These are phyloP conservation scores for Chelonus formosanus DNA, from an alignment of 2,888 invertebrate species.

Conservation along the genomic window DNA sequence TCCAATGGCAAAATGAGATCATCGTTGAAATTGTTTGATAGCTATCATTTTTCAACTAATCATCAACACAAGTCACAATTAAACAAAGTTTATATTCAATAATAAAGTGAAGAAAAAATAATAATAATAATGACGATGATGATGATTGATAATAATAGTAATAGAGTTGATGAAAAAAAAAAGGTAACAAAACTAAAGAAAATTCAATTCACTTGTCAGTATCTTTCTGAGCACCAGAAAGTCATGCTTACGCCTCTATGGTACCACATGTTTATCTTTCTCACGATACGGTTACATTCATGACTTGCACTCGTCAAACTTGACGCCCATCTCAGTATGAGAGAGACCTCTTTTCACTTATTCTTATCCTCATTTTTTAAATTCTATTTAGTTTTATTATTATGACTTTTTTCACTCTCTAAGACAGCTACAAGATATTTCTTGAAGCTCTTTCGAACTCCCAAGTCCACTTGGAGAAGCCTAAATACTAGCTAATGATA, in stretches of 20 bases:
- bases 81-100: no score
- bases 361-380: background rate
- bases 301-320: conserved; percentile 59
- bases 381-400: conserved; percentile 10
- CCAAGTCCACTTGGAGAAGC: background rate
- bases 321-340: conserved; percentile 15
- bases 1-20: no score
- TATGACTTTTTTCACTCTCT: background rate
- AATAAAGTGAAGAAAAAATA: no score
- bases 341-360: background rate
- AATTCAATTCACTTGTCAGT: conserved; percentile 33
- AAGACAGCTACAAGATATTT: no score
- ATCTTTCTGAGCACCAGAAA: conserved; percentile 38
- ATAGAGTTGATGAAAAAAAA: background rate
- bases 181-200: background rate
- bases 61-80: no score
- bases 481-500: conserved; percentile 39
- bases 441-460: no score
- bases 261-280: conserved; percentile 58
- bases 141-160: no score
- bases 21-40: no score
- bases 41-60: no score
- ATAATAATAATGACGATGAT: no score
- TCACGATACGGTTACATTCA: conserved; percentile 62
- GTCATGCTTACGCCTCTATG: conserved; percentile 23